Evolutionary conservation across 2,797 vertebrate species (phyloP).

Genomic region (Dipus sagitta): DNA sequence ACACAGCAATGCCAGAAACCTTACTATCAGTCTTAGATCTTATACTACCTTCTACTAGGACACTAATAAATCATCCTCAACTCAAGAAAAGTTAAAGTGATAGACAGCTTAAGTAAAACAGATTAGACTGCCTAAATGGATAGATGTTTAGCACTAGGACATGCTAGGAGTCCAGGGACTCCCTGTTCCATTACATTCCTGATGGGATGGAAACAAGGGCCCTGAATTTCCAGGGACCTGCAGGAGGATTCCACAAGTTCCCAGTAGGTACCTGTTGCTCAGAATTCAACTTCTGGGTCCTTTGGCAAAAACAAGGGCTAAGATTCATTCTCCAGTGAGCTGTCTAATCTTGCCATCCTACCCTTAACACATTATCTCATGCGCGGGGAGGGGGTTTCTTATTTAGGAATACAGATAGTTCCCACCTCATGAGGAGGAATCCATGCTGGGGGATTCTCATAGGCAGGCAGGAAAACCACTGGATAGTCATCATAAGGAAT

Average conservation of each 20-base stretch:
- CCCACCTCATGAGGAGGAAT: conserved; percentile 95
- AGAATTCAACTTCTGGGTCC: conserved; percentile 42
- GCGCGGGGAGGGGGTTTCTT: background rate
- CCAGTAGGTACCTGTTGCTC: background rate
- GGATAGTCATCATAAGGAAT: conserved; percentile 96
- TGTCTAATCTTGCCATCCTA: conserved; percentile 33
- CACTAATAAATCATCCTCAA: conserved; percentile 20
- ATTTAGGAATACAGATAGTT: background rate
- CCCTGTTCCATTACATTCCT: background rate
- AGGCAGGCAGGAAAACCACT: conserved; percentile 96
- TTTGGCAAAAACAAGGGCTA: conserved; percentile 28
- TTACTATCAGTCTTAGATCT: conserved; percentile 41
- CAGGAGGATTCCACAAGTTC: background rate
- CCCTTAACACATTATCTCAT: conserved; percentile 11
- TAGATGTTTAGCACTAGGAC: background rate
- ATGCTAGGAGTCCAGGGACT: conserved; percentile 2
- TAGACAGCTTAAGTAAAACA: background rate
- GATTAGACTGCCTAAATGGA: conserved; percentile 15
- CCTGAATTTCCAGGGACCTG: conserved; percentile 45
- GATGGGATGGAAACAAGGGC: conserved; percentile 47
- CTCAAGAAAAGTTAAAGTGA: conserved; percentile 43
- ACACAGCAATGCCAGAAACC: conserved; percentile 55
- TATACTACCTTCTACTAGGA: conserved; percentile 48
- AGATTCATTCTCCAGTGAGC: conserved; percentile 9
- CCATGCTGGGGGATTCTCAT: conserved; percentile 97